These are phyloP conservation scores for Melanotaenia pygmaea DNA, from an alignment of 2,797 vertebrate species.

Conservation along the genomic window DNA sequence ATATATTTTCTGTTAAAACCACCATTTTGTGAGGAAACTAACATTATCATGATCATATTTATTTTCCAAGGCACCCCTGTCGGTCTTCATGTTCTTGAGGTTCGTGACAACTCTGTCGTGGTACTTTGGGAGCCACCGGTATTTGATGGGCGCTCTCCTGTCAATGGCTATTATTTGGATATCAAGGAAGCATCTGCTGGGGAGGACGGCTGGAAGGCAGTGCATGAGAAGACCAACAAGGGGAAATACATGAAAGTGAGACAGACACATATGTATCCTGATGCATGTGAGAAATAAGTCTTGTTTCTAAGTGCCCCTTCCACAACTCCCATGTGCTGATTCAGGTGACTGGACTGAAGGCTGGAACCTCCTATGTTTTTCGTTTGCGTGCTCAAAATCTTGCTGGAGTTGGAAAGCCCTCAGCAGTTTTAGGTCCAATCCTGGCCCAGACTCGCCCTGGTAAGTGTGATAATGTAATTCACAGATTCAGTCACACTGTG, in stretches of 20 bases:
- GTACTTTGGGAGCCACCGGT: constrained; percentile 92
- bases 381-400: constrained; percentile 91
- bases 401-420: constrained; percentile 91
- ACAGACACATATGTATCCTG: not conserved
- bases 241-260: constrained; percentile 89
- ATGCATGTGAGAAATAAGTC: not conserved
- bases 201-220: constrained; percentile 88
- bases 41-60: not conserved
- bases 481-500: constrained; percentile 14
- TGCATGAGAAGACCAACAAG: constrained; percentile 87
- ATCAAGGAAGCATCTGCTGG: constrained; percentile 87
- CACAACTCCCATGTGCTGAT: constrained; percentile 15
- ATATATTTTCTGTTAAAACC: not conserved
- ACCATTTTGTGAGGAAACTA: not conserved
- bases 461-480: constrained; percentile 73
- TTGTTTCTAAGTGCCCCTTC: constrained; percentile 9
- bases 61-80: constrained; percentile 85
- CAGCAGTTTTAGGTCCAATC: constrained; percentile 86
- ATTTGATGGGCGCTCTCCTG: constrained; percentile 88
- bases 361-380: constrained; percentile 88
- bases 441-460: constrained; percentile 92
- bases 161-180: constrained; percentile 94
- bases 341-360: constrained; percentile 87
- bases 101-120: constrained; percentile 90
- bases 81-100: constrained; percentile 87